Evolutionary conservation across 37 sponge, comb jelly and placozoan genomes (phyloP).

Genomic region (Spongilla lacustris): DNA sequence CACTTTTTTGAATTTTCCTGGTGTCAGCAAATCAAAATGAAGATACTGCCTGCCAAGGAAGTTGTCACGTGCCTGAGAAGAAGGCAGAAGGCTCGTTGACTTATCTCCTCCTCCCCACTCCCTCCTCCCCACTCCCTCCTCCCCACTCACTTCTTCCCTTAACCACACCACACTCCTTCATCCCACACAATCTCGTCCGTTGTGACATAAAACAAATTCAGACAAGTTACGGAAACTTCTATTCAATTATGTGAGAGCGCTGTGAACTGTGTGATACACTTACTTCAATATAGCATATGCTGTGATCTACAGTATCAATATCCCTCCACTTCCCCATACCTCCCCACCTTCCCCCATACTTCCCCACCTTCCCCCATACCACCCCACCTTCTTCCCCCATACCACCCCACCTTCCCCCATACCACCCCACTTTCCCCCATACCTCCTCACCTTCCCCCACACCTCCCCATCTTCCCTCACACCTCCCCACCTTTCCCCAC

Average conservation of each 20-base stretch:
- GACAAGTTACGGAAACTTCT: too few species aligned
- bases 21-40: conserved; percentile 33
- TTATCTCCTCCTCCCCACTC: background rate
- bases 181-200: too few species aligned
- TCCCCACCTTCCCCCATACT: too few species aligned
- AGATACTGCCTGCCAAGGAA: conserved; percentile 39
- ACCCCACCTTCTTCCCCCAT: conserved; percentile 3
- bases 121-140: background rate
- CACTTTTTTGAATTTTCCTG: background rate
- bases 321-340: background rate
- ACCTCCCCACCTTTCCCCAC: conserved; percentile 16
- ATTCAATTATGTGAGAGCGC: too few species aligned
- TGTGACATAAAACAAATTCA: too few species aligned
- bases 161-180: background rate
- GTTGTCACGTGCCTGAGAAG: conserved; percentile 42
- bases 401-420: conserved; percentile 21
- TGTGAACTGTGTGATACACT: too few species aligned
- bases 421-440: conserved; percentile 2
- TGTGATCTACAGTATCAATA: too few species aligned
- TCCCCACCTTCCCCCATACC: background rate
- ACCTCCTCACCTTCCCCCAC: conserved; percentile 5
- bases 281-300: too few species aligned
- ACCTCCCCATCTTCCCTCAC: conserved; percentile 14
- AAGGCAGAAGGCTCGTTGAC: background rate
- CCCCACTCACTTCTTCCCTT: background rate